Percentiles rank a stretch among this genome's conserved stretches.
Conservation (phyloP, 2,113 vertebrate genomes). For the Anser brachyrhynchus region DNA sequence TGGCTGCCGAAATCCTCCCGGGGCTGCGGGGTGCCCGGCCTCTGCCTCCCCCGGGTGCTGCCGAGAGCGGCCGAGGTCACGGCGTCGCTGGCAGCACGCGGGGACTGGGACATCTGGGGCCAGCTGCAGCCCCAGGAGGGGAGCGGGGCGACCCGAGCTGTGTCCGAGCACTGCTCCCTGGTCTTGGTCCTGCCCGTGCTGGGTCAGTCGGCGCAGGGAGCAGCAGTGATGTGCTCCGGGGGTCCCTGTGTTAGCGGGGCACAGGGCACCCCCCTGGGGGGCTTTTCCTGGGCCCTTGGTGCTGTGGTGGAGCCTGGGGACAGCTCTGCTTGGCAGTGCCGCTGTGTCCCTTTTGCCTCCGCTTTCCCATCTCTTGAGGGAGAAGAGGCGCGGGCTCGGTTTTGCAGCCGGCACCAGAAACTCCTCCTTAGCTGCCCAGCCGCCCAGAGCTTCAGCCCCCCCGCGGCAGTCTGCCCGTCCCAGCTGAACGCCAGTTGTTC, state of each 20-base stretch:
- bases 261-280: background rate
- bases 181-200: background rate
- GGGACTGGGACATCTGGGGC: background rate
- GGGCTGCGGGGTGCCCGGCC: background rate
- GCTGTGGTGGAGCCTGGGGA: background rate
- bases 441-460: background rate
- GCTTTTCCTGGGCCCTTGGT: background rate
- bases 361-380: background rate
- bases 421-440: background rate
- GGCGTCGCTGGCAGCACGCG: accelerated
- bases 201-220: background rate
- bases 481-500: background rate
- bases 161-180: too few relatives aligned
- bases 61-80: background rate
- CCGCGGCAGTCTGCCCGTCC: background rate
- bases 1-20: background rate
- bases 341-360: background rate
- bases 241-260: accelerated
- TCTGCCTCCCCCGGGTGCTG: background rate
- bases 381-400: background rate
- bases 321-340: background rate
- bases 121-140: background rate
- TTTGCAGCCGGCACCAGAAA: background rate
- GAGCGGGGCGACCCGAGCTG: background rate
- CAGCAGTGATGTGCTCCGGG: accelerated